These are phyloP conservation scores for Picathartes gymnocephalus DNA, from an alignment of 2,113 vertebrate species.

Conservation along the genomic window DNA sequence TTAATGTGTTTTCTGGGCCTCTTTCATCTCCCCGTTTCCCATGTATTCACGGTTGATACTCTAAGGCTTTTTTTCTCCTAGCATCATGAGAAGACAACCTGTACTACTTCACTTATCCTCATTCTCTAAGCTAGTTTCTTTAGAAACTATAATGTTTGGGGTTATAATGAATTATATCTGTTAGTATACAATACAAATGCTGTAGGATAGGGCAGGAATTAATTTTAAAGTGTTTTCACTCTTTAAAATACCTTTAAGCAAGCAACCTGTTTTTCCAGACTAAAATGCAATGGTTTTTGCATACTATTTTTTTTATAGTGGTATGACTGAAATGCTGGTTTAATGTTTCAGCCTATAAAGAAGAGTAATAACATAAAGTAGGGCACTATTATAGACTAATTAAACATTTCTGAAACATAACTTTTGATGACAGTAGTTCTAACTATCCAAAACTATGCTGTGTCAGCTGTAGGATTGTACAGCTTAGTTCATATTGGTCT, in stretches of 20 bases:
- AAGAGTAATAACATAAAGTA: not conserved
- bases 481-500: not conserved
- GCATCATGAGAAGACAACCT: not conserved
- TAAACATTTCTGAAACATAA: not conserved
- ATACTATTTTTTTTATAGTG: not conserved
- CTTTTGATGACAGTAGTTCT: not conserved
- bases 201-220: not conserved
- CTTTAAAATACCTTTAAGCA: not conserved
- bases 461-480: not conserved
- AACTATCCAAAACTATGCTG: not conserved
- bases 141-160: not conserved
- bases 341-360: not conserved
- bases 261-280: not conserved
- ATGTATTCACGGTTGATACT: not conserved
- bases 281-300: not conserved
- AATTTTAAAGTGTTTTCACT: not conserved
- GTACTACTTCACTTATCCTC: not conserved
- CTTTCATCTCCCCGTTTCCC: not conserved
- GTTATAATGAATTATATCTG: not conserved
- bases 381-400: not conserved
- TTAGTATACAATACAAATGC: not conserved
- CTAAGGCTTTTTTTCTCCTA: not conserved
- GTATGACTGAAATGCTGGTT: not conserved
- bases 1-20: not conserved
- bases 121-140: not conserved